Evolutionary conservation across 2,113 vertebrate genomes (phyloP).

Genomic region (Oncorhynchus clarkii): DNA sequence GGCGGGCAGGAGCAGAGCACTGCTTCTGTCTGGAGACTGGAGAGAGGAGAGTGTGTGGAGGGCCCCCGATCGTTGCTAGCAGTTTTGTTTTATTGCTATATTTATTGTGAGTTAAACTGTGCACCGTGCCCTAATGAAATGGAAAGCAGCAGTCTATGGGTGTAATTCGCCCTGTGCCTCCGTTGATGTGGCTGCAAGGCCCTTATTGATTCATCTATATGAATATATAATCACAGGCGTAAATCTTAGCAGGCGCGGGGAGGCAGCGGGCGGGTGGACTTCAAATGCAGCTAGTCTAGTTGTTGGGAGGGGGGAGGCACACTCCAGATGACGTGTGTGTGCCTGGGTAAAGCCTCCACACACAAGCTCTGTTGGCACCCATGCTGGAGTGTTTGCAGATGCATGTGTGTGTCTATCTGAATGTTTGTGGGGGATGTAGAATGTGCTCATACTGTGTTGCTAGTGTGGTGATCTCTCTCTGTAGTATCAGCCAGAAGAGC

Average conservation of each 20-base stretch:
- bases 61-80: conserved; percentile 39
- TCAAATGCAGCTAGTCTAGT: conserved; percentile 3
- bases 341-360: background rate
- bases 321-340: background rate
- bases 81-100: conserved; percentile 63
- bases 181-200: background rate
- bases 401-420: background rate
- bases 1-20: background rate
- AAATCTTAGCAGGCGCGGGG: conserved; percentile 22
- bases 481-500: too few species aligned
- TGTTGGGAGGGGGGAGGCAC: background rate
- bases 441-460: conserved; percentile 19
- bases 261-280: conserved; percentile 19
- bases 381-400: background rate
- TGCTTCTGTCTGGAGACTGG: background rate
- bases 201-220: conserved; percentile 20
- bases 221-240: conserved; percentile 16
- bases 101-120: conserved; percentile 68
- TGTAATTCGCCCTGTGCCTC: conserved; percentile 44
- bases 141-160: conserved; percentile 65
- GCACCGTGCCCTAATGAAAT: conserved; percentile 67
- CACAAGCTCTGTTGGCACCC: conserved; percentile 2
- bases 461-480: too few species aligned
- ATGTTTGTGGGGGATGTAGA: conserved; percentile 12
- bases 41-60: conserved; percentile 24